A percentile compares a stretch with the other conserved stretches of the same genome.
Evolutionary conservation across 2,113 vertebrate genomes (phyloP).

Genomic region (Smithornis capensis): DNA sequence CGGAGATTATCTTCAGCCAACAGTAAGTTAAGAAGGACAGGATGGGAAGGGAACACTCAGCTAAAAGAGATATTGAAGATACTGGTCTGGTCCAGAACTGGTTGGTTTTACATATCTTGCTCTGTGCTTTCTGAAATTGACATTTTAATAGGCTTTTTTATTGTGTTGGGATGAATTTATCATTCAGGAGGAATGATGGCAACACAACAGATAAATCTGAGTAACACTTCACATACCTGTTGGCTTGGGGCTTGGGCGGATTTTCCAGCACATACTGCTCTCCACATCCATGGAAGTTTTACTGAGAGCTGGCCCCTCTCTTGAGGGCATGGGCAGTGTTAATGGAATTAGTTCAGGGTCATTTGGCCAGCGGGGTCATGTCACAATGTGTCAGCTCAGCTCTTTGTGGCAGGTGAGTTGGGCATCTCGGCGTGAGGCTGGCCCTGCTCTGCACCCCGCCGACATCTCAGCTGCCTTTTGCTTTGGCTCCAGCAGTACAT

Average conservation of each 20-base stretch:
- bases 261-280: neutral
- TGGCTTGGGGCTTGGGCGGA: neutral
- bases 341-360: neutral
- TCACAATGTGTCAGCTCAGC: neutral
- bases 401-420: neutral
- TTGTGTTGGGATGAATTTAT: neutral
- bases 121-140: neutral
- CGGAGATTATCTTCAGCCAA: constrained; percentile 39
- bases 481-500: neutral
- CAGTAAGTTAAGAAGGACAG: constrained; percentile 23
- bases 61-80: neutral
- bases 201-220: neutral
- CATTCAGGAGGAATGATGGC: neutral
- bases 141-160: neutral
- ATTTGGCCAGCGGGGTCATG: accelerated
- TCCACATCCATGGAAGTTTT: accelerated
- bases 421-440: too few relatives aligned
- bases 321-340: neutral
- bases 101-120: neutral
- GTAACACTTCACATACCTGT: neutral
- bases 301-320: neutral
- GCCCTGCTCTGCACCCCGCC: neutral
- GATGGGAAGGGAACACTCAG: neutral
- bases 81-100: neutral
- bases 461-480: neutral